Evolutionary conservation across 2,797 vertebrate genomes (phyloP), one percentile per base, ranked within the genome.

Genomic region (Smutsia gigantea): DNA sequence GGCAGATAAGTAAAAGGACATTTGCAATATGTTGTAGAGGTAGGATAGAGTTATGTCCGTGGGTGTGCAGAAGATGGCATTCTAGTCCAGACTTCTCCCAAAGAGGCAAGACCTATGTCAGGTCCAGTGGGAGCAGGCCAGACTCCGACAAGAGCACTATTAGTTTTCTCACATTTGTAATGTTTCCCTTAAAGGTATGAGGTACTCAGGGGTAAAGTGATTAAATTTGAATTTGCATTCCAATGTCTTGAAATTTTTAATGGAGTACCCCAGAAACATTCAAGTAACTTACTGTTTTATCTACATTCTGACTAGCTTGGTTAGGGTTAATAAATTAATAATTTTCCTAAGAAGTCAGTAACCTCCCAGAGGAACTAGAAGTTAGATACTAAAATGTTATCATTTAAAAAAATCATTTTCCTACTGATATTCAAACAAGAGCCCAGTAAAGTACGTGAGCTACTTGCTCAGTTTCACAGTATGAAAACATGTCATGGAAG

Each of bases 101-200:
- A 37, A 42, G 10, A 91, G 12, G 2, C 7, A 15, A 86, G 68
- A 27, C 23, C 15, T 46, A 8, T 31, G 51, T 14, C 46, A 53
- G 14, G 13, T 37, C 69, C 55, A 39, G 37, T 68, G 63, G 23
- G 13, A 34, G 0, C n/a, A 79, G 17, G 18, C 57, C 23, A 46
- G 46, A n/a, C 63, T 79, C 51, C 51, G 23, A 27, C 21, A 31
- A 61, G 34, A 29, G 17, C 14, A n/a, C 19, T 87, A 17, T 75
- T 87, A 87, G 82, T 92, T 96, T 93, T 71, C 57, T 95, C 59
- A 39, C n/a, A 64, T 86, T 90, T 75, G 49, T 46, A 86, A 29
- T 68, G 6, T 68, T 94, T 86, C 23, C 29, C 49, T 95, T 83
- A 84, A 89, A 94, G 42, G 37, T 79, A 74, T 34, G 18, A 75